Evolutionary conservation across 1,140 invertebrate species (phyloP), one percentile per base, ranked within the genome.

Genomic region (Bradysia coprophila): DNA sequence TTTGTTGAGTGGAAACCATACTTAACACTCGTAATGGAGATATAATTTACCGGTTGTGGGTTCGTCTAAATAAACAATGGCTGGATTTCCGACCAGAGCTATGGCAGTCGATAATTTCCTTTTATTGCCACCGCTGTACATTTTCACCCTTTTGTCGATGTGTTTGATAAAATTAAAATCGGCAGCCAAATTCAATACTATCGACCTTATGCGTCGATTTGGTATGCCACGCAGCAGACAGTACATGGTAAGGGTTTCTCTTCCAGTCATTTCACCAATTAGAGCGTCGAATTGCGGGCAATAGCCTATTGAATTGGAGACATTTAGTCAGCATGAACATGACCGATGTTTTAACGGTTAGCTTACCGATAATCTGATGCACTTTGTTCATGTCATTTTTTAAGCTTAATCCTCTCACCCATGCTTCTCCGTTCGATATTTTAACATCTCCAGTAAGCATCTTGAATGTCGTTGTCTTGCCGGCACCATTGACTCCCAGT

Each of bases 41-140:
- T n/a, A n/a, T n/a, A n/a, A n/a, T n/a, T n/a, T n/a, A n/a, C n/a
- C n/a, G 43, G 77, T 77, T 2, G 80, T 82, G 1, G 82, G 82
- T 59, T 87, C 83, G 59, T 88, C 91, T 39, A 96, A 63, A 54
- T 91, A 89, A 21, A 95, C 71, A n/a, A 96, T 69, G 9, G 80
- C 72, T 4, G 89, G 85, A 65, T 91, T 78, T n/a, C 88, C 90
- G 28, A 95, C 71, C 21, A 96, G 61, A 8, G 93, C 83, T 38
- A 98, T 76, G 0, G 91, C 91, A 31, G 91, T 89, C 48, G 86
- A 93, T 21, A 98, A 63, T 60, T 97, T 95, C 32, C 93, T 71
- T 57, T 93, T 95, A 49, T 95, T 98, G 1, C 93, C 94, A 10
- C 89, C 89, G 55, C 87, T 93, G 52, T 80, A 83, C 59, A 63